Base-by-base conservation (phyloP, 2,113 vertebrate genomes). In the Atractosteus spatula region DNA sequence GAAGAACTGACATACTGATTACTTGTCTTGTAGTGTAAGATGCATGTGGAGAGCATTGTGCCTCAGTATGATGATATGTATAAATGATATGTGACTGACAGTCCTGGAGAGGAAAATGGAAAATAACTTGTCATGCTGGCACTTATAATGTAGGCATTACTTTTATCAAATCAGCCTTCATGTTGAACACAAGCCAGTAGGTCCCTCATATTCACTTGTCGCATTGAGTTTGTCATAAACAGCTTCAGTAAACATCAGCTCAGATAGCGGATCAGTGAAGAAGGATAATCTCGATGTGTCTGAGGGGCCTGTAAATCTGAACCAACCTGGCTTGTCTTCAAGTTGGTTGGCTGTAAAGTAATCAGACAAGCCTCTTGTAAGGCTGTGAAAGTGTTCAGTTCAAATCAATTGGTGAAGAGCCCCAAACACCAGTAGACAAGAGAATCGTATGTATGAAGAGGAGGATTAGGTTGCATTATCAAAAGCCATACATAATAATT, bases 361-460 rank as follows among this genome's bases (percentile, higher is more conserved):
- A 80, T 80, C 75, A 76, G 76, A 82, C 80, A 55, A 78, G 71
- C 55, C 55, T 54, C 7, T 1, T 59, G 68, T 61, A 41, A n/a
- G 79, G 69, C 41, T 13, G 41, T 73, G 64, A 14, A 41, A 73
- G 75, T 76, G 62, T 79, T 70, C 43, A 77, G 74, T 83, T 73
- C 71, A 70, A 69, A 78, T 55, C 70, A 71, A 55, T 64, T 63
- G 63, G 68, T 78, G 69, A 70, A 16, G 43, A 47, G n/a, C n/a
- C 64, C 64, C 43, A n/a, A 44, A 14, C 8, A 47, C 64, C 64
- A 12, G 41, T 29, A 66, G 63, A 51, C 47, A 51, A 51, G 47
- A 10, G 47, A 51, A 51, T 7, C 47, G 1, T 29, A 29, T 29
- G 17, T 29, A 29, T 29, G 8, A 51, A 51, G 5, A 51, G 4